phyloP scores from a whole-genome alignment of 2,113 vertebrate genomes.

The Pedetes capensis region DNA sequence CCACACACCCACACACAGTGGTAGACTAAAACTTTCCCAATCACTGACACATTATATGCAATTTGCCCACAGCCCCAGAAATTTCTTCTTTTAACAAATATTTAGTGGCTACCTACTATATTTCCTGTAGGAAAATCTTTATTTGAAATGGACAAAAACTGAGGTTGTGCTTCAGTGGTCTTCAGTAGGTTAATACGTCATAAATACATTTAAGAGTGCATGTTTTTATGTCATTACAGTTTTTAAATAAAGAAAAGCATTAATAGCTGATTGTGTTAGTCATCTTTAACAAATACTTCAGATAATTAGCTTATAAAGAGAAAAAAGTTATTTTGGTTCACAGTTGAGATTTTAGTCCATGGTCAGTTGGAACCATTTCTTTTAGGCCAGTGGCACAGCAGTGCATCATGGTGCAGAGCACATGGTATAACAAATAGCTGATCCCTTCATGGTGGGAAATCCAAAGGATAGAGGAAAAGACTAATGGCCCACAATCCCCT shows the following conservation, averaged over 20 bases:
- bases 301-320: background rate
- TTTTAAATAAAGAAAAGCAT: slow-evolving; percentile 23
- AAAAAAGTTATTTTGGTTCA: background rate
- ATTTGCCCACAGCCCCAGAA: background rate
- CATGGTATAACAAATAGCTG: background rate
- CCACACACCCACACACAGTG: background rate
- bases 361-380: background rate
- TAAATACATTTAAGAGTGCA: background rate
- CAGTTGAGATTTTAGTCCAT: background rate
- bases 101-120: background rate
- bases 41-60: slow-evolving; percentile 27
- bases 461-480: background rate
- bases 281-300: background rate
- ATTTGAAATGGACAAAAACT: background rate
- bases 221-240: background rate
- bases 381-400: background rate
- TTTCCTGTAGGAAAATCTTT: background rate
- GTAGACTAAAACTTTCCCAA: background rate
- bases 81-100: background rate
- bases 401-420: too few species aligned
- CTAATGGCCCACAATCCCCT: background rate
- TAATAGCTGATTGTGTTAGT: background rate
- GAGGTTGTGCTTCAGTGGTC: background rate
- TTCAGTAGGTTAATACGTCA: background rate
- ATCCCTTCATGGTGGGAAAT: background rate